Evolutionary conservation across 2,113 vertebrate species (phyloP), one percentile per base, ranked within the genome.

Genomic region (Hemiprocne comata): DNA sequence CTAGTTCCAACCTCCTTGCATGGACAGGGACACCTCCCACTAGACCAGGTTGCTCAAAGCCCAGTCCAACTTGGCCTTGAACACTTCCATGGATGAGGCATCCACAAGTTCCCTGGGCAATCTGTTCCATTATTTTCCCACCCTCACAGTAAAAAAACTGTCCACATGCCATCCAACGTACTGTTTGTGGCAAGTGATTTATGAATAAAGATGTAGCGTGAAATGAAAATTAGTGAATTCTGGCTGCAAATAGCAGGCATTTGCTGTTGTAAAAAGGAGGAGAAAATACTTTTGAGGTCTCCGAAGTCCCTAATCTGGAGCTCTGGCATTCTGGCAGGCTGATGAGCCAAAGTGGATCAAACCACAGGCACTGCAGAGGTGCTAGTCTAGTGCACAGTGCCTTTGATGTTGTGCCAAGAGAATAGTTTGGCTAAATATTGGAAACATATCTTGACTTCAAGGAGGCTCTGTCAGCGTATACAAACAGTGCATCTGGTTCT

Each of bases 131-230:
- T 48, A 21, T 48, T 9, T 48, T 19, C 19, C 7, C 46, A 48
- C 46, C 46, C 21, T 48, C 46, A 21, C 46, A 48, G 25, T 40
- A 65, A 73, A 60, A 74, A 1, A 13, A 9, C 8, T 44, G 7
- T 62, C 42, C 26, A 14, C 36, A 25, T 7, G 25, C 44, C 9
- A 1, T 23, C 5, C 17, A 51, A 2, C 2, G 2, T n/a, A 26
- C 16, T 61, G 13, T 20, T 78, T 48, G 58, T 67, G 38, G 42
- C 9, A 46, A 26, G 38, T 2, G 1, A 20, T 87, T 57, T 62
- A 54, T 69, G 31, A 64, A 81, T 70, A 72, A 60, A 19, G 33
- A n/a, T 12, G 19, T 10, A 60, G n/a, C 4, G 4, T 14, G 38
- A 74, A 84, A 72, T 23, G 33, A 38, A 77, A 84, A 69, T 3